These are phyloP conservation scores for Brachystomella parvula DNA, from an alignment of 1,140 invertebrate species.

Conservation along the genomic window DNA sequence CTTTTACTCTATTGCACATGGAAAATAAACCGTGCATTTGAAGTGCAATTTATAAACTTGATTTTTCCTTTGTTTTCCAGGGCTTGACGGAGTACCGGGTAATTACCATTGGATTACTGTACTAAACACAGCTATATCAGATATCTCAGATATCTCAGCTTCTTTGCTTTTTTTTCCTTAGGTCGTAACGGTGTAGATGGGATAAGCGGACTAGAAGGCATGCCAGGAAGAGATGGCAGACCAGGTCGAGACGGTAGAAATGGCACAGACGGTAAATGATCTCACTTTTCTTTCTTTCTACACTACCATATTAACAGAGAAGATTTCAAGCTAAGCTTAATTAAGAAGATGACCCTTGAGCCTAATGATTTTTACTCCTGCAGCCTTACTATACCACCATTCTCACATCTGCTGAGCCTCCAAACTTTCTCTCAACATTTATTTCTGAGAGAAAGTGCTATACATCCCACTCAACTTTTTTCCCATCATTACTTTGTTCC, in stretches of 20 bases:
- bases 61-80: constrained; percentile 4
- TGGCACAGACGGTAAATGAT: constrained; percentile 61
- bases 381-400: too few relatives aligned
- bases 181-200: constrained; percentile 40
- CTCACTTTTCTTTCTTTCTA: neutral
- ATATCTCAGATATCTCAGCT: neutral
- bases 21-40: too few relatives aligned
- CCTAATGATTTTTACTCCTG: too few relatives aligned
- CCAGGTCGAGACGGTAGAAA: constrained; percentile 52
- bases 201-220: constrained; percentile 44
- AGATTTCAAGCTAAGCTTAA: neutral
- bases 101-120: neutral
- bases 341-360: too few relatives aligned
- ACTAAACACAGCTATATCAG: neutral
- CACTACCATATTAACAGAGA: neutral
- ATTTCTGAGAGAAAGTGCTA: too few relatives aligned
- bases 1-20: constrained; percentile 1
- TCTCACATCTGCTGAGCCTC: too few relatives aligned
- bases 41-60: too few relatives aligned
- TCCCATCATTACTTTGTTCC: too few relatives aligned
- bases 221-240: constrained; percentile 50
- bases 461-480: too few relatives aligned
- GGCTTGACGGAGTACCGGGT: constrained; percentile 28
- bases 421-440: too few relatives aligned
- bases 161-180: constrained; percentile 48